phyloP scores from a whole-genome alignment of 2,797 vertebrate species.

The Bovichtus diacanthus region DNA sequence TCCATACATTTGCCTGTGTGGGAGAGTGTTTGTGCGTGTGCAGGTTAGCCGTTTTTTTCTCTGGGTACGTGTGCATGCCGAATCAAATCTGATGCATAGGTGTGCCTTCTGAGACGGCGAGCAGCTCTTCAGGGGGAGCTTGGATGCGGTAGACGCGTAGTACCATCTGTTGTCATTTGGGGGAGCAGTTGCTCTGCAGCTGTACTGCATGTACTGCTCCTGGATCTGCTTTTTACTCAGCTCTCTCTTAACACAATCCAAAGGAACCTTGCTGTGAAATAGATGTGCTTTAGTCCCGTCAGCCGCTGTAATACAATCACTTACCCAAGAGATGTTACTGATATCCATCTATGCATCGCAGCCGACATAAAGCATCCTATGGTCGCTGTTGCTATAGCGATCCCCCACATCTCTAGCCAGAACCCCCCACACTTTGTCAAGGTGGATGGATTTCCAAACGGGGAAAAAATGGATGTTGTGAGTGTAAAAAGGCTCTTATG shows the following conservation, averaged over 20 bases:
- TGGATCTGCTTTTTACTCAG: constrained; percentile 56
- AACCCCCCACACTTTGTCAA: constrained; percentile 44
- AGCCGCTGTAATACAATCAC: constrained; percentile 69
- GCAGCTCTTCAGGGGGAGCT: background rate
- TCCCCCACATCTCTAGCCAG: constrained; percentile 19
- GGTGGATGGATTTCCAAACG: constrained; percentile 58
- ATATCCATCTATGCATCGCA: constrained; percentile 56
- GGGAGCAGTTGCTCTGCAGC: constrained; percentile 71
- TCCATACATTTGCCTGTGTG: constrained; percentile 11
- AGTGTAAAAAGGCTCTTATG: constrained; percentile 21
- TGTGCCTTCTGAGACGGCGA: constrained; percentile 44
- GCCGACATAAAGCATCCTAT: constrained; percentile 41
- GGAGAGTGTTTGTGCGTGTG: constrained; percentile 29
- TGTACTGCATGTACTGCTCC: background rate
- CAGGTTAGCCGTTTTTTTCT: constrained; percentile 6
- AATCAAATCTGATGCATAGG: constrained; percentile 64
- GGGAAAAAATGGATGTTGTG: constrained; percentile 37
- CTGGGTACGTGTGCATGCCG: constrained; percentile 13
- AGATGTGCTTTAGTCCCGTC: constrained; percentile 70
- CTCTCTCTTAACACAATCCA: constrained; percentile 53
- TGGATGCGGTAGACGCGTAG: background rate
- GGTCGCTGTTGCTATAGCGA: constrained; percentile 45
- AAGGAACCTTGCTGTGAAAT: constrained; percentile 65
- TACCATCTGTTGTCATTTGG: constrained; percentile 55
- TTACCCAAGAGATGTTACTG: constrained; percentile 64